A percentile compares a stretch with the other conserved stretches of the same genome.
Evolutionary conservation across 2,113 vertebrate genomes (phyloP).

Genomic region (Ovibos moschatus): DNA sequence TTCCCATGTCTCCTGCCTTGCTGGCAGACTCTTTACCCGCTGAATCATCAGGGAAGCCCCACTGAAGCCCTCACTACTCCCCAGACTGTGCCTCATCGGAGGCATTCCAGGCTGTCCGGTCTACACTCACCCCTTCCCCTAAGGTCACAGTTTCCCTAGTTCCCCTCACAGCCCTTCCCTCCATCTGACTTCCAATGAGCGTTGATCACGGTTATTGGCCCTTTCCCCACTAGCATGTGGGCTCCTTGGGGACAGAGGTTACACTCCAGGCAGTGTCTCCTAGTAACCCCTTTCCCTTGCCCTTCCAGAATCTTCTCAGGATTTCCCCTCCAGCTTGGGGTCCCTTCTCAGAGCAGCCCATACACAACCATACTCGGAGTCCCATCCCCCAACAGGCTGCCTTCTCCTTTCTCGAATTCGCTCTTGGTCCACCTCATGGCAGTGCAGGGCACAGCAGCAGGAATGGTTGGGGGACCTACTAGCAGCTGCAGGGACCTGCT

Average conservation of each 20-base stretch:
- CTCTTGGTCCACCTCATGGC: no score
- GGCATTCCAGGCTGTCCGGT: background rate
- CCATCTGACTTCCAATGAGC: background rate
- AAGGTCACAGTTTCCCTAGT: background rate
- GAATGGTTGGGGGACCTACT: no score
- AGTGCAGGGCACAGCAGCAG: rapidly evolving
- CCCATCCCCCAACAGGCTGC: background rate
- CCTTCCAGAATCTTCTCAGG: background rate
- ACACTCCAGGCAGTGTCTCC: background rate
- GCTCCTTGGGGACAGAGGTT: background rate
- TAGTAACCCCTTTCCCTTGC: no score
- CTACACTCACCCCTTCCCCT: background rate
- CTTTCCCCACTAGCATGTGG: background rate
- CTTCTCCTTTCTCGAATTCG: background rate
- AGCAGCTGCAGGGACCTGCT: background rate
- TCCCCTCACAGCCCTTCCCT: no score
- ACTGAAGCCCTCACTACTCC: background rate
- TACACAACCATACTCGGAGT: rapidly evolving
- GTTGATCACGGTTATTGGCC: rapidly evolving
- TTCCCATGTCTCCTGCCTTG: background rate
- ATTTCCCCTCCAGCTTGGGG: background rate
- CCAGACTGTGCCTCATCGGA: background rate
- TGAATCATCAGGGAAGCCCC: background rate
- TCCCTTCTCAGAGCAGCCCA: background rate
- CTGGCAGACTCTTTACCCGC: background rate